A percentile compares a stretch with the other conserved stretches of the same genome.
phyloP scores from a whole-genome alignment of 2,113 vertebrate species.

The Ceratotherium simum region DNA sequence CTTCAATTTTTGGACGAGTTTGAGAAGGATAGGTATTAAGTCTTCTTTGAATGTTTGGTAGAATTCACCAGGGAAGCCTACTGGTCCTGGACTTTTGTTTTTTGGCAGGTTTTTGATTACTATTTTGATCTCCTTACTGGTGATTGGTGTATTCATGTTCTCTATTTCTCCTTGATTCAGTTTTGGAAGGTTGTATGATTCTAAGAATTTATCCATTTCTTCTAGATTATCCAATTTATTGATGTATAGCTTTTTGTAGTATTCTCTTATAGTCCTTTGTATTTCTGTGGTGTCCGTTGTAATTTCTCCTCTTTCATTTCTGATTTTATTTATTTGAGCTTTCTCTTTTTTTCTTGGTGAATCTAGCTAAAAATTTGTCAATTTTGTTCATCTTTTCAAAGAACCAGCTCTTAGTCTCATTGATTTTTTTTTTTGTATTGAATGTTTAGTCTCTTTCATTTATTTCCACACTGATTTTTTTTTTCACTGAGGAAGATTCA shows the following conservation, averaged over 20 bases:
- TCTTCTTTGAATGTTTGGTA: neutral
- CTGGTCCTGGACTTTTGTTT: neutral
- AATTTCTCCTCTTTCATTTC: neutral
- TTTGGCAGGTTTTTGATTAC: neutral
- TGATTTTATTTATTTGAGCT: neutral
- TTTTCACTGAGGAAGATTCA: too few species aligned
- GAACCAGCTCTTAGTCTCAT: neutral
- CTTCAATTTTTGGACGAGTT: neutral
- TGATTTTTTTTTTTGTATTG: neutral
- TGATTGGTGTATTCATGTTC: neutral
- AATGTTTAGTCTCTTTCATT: neutral
- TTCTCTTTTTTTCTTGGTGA: neutral
- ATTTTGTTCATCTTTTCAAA: neutral
- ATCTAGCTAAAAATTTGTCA: neutral
- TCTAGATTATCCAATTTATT: neutral
- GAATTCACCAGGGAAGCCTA: neutral
- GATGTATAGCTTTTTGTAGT: neutral
- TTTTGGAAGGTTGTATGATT: neutral
- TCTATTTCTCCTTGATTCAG: neutral
- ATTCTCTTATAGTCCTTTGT: neutral
- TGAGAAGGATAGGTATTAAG: neutral
- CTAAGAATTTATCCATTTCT: neutral
- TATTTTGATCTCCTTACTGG: neutral
- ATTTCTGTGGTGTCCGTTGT: neutral
- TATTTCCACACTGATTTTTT: neutral